These are phyloP conservation scores for Mercenaria mercenaria DNA, from an alignment of 1,140 invertebrate species.

Conservation along the genomic window DNA sequence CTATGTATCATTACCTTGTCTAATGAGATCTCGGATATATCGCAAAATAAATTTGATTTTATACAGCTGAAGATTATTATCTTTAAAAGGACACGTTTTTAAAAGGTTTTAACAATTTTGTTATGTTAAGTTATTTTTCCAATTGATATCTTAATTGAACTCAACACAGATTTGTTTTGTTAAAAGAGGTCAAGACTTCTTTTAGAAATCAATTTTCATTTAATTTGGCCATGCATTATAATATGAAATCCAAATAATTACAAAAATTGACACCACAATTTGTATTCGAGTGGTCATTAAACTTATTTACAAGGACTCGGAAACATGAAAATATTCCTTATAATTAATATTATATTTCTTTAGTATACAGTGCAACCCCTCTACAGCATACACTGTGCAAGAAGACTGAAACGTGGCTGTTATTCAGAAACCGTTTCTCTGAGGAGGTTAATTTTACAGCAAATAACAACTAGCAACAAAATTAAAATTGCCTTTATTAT, in stretches of 20 bases:
- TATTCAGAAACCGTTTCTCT: too few species aligned
- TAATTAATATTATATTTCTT: too few species aligned
- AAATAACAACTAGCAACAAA: too few species aligned
- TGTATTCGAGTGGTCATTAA: background rate
- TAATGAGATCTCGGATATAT: too few species aligned
- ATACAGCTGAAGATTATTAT: background rate
- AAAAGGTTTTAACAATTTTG: conserved; percentile 9
- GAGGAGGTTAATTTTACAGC: too few species aligned
- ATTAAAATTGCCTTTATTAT: too few species aligned
- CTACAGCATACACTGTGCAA: too few species aligned
- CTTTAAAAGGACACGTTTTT: background rate
- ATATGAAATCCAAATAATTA: background rate
- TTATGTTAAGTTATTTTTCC: conserved; percentile 9
- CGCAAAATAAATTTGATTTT: too few species aligned
- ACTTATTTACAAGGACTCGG: background rate
- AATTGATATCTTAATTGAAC: conserved; percentile 26
- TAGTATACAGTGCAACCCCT: too few species aligned
- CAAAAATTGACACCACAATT: background rate
- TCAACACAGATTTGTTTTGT: conserved; percentile 4
- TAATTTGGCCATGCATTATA: background rate
- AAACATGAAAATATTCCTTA: too few species aligned
- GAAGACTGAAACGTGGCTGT: too few species aligned
- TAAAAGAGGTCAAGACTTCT: background rate
- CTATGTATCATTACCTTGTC: too few species aligned
- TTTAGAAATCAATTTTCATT: background rate